Evolutionary conservation across 1,140 invertebrate species (phyloP), one percentile per base, ranked within the genome.

Genomic region (Pseudoatta argentina): DNA sequence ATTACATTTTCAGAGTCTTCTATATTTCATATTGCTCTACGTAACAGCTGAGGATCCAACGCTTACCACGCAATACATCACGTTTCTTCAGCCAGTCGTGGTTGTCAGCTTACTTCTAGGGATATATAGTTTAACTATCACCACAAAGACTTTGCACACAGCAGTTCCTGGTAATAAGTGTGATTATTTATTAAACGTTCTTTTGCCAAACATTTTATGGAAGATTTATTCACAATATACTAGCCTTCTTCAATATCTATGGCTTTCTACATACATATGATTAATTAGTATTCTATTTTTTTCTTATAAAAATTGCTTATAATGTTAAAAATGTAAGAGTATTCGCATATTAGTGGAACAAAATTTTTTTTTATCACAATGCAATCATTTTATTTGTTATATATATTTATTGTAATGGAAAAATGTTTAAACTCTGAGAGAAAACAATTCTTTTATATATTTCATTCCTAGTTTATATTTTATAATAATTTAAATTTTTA

Each of bases 101-200:
- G 57, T 95, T 48, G 91, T 89, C 69, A 95, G 94, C 81, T 94
- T 95, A 87, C 92, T 95, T 51, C 44, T 94, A 8, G 95, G 92
- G 59, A 87, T 95, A 51, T 95, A 94, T 72, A 93, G 95, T 12
- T 39, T 95, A 67, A 94, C 92, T 51, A 91, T 95, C 78, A 89
- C 92, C 57, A 92, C 91, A 61, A 94, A 91, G 85, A 95, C 92
- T 81, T 88, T 95, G 30, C 91, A 94, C 48, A 90, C 92, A 73
- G 87, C 93, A 61, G 91, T 89, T 89, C 92, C 94, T 93, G 94
- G 95, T 95, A 93, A 86, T 76, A 67, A 89, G 44, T 14, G n/a
- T 57, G 55, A n/a, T 44, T 51, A 53, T 77, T 89, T 76, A 86
- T 89, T 51, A 71, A 71, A 16, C 12, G 7, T 81, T 72, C 6